Conservation (phyloP, 1,140 invertebrate genomes). For the Laupala kohalensis region DNA sequence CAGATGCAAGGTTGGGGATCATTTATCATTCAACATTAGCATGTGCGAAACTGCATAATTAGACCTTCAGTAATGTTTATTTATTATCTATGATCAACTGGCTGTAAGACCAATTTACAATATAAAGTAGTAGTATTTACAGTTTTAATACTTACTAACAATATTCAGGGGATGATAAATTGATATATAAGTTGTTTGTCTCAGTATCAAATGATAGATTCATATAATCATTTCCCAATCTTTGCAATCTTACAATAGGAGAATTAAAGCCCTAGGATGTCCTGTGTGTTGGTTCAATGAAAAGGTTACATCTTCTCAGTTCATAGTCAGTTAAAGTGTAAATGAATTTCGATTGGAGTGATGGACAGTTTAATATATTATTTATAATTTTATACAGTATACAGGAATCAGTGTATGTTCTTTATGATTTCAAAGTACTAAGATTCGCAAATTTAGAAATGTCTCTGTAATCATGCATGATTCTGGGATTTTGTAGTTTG, state of each 20-base stretch:
- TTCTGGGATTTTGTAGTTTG: no score
- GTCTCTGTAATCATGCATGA: not conserved
- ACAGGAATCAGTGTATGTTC: not conserved
- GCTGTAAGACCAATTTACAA: not conserved
- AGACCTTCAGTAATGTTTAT: not conserved
- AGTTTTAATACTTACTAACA: not conserved
- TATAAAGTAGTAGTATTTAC: not conserved
- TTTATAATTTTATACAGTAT: not conserved
- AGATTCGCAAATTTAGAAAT: not conserved
- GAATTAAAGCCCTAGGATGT: not conserved
- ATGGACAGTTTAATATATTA: not conserved
- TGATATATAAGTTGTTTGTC: not conserved
- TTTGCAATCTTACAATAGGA: not conserved
- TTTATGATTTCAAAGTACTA: not conserved
- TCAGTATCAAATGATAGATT: not conserved
- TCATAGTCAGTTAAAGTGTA: not conserved
- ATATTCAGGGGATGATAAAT: not conserved
- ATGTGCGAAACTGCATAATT: not conserved
- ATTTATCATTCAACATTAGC: not conserved
- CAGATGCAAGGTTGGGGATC: conserved; percentile 32
- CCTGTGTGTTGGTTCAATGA: not conserved
- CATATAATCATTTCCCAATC: not conserved
- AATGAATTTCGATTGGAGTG: not conserved
- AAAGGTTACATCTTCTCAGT: not conserved
- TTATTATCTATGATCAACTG: not conserved